A percentile compares a stretch with the other conserved stretches of the same genome.
Evolutionary conservation across 2,888 invertebrate genomes (phyloP).

Genomic region (Hymenopus coronatus): DNA sequence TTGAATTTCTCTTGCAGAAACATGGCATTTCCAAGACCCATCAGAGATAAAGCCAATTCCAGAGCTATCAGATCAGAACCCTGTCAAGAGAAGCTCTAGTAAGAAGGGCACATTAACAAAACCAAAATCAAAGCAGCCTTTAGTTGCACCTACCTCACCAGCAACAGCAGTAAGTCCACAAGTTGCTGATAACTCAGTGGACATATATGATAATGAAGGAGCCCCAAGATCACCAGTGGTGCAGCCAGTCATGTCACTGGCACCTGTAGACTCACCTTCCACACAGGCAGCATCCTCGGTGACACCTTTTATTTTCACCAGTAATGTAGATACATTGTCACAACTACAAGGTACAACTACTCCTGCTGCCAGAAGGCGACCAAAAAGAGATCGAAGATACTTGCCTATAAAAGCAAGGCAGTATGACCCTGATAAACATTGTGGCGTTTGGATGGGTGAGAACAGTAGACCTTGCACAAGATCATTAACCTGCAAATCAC

Average conservation of each 20-base stretch:
- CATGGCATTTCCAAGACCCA: neutral
- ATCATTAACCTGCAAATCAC: constrained; percentile 65
- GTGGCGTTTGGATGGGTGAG: constrained; percentile 68
- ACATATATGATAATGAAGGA: neutral
- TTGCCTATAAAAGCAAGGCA: constrained; percentile 53
- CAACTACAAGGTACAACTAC: neutral
- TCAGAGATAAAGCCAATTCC: neutral
- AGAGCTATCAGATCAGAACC: neutral
- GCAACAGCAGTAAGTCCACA: neutral
- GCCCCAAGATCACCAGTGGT: neutral
- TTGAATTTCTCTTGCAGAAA: neutral
- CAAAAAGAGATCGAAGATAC: constrained; percentile 11
- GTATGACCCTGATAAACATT: constrained; percentile 80
- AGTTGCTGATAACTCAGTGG: neutral
- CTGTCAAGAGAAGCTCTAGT: neutral
- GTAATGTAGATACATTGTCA: neutral
- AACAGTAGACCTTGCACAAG: constrained; percentile 72
- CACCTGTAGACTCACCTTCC: neutral
- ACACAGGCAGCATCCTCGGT: neutral
- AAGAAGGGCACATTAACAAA: neutral
- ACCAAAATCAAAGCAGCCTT: neutral
- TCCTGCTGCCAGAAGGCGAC: neutral
- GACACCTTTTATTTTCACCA: neutral
- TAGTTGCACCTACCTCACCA: neutral
- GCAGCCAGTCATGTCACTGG: neutral